Evolutionary conservation across 2,888 invertebrate genomes (phyloP), one percentile per base, ranked within the genome.

Genomic region (Coenonympha glycerion): DNA sequence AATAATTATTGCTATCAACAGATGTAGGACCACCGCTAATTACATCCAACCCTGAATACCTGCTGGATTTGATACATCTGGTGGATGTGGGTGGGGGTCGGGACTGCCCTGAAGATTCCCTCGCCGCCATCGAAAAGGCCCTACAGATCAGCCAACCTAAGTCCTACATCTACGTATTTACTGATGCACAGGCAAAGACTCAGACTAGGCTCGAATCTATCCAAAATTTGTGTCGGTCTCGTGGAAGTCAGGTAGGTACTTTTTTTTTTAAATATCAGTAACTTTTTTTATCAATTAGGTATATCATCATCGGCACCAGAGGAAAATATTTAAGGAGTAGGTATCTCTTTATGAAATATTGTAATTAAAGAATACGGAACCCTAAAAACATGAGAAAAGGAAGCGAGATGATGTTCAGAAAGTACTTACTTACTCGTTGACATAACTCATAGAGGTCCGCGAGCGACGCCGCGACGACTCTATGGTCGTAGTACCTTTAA

Each of bases 181-280:
- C 82, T 0, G 79, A 83, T 41, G 81, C 80, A 0, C 71, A 63
- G 37, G 62, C 79, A 0, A 74, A 75, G 9, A 73, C 74, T 36
- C 24, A 45, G 2, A 44, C 48, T 3, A 55, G 61, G 47, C 46
- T 65, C 1, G 33, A 30, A 3, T 48, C 52, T 3, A 60, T 71
- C 15, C 47, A 61, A 47, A 50, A 47, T 3, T 56, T 69, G 11
- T 71, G 71, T 39, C 58, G 47, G 0, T 53, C 18, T 3, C 53
- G 34, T 3, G 42, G 52, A 1, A 65, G 63, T 42, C 62, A 66
- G 64, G 70, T 71, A 19, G 8, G n/a, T n/a, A n/a, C n/a, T n/a
- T n/a, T n/a, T n/a, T n/a, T n/a, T n/a, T n/a, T n/a, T n/a, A n/a
- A n/a, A n/a, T n/a, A n/a, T n/a, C n/a, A n/a, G n/a, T n/a, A n/a